Conservation (phyloP, 1,140 invertebrate genomes). For the Brachionus asplanchnoidis region DNA sequence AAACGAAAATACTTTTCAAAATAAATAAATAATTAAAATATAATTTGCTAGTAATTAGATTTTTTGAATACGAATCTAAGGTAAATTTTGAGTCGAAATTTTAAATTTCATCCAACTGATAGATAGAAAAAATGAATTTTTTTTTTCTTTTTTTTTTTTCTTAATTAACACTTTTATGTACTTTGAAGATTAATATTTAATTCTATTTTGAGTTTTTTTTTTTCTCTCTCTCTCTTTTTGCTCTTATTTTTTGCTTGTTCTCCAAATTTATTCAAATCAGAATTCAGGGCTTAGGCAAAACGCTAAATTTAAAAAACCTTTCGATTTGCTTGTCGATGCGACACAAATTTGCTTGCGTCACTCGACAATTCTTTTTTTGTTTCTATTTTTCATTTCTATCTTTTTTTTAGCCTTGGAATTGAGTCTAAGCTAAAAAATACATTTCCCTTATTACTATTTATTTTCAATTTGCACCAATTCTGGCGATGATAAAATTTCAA, state of each 20-base stretch:
- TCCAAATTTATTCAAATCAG: not conserved
- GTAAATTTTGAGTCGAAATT: not conserved
- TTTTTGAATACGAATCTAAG: constrained; percentile 19
- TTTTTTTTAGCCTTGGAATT: not conserved
- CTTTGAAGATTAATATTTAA: constrained; percentile 34
- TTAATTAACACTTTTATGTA: constrained; percentile 40
- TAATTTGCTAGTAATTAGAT: constrained; percentile 40
- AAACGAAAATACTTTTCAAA: not conserved
- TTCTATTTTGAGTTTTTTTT: constrained; percentile 1
- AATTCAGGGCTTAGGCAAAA: constrained; percentile 2
- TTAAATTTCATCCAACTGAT: not conserved
- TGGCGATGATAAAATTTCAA: too few species aligned
- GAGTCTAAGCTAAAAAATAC: not conserved
- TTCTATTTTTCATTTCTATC: too few species aligned
- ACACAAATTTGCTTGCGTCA: not conserved
- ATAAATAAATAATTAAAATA: constrained; percentile 39
- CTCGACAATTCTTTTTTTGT: not conserved
- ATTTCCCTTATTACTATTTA: too few species aligned
- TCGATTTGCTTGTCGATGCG: not conserved
- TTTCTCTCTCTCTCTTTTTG: not conserved
- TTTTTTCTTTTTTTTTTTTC: not conserved
- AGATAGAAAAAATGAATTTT: not conserved
- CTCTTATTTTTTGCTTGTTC: not conserved
- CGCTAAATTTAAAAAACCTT: not conserved
- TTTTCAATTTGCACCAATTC: too few species aligned